Evolutionary conservation across 2,888 invertebrate genomes (phyloP).

Genomic region (Hymenopus coronatus): DNA sequence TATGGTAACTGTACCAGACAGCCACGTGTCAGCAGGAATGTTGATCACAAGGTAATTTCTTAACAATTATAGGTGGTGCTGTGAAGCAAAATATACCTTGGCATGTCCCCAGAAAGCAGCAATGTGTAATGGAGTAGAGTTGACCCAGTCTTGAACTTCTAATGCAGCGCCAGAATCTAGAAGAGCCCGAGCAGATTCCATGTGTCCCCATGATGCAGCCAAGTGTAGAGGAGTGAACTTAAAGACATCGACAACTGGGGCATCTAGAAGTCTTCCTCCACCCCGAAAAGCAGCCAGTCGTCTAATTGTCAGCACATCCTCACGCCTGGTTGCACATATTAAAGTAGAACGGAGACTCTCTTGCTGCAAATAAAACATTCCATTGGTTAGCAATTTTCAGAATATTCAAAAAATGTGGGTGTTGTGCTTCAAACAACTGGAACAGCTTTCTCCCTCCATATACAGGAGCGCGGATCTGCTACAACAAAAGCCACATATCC

Average conservation of each 20-base stretch:
- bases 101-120: not conserved
- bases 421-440: no score
- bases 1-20: no score
- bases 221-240: not conserved
- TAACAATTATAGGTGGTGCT: no score
- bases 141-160: not conserved
- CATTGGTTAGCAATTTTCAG: no score
- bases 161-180: not conserved
- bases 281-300: not conserved
- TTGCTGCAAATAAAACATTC: not conserved
- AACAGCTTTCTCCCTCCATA: no score
- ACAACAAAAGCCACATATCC: no score
- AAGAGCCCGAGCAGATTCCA: not conserved
- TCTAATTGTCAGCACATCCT: not conserved
- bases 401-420: no score
- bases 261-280: not conserved
- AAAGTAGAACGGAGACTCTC: not conserved
- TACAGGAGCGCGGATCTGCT: no score
- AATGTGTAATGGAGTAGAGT: not conserved
- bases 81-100: not conserved
- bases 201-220: not conserved
- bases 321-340: not conserved
- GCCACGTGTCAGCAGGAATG: no score
- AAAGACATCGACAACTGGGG: not conserved
- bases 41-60: no score